phyloP scores from a whole-genome alignment of 2,113 vertebrate species.

The Sinosuthora webbiana region DNA sequence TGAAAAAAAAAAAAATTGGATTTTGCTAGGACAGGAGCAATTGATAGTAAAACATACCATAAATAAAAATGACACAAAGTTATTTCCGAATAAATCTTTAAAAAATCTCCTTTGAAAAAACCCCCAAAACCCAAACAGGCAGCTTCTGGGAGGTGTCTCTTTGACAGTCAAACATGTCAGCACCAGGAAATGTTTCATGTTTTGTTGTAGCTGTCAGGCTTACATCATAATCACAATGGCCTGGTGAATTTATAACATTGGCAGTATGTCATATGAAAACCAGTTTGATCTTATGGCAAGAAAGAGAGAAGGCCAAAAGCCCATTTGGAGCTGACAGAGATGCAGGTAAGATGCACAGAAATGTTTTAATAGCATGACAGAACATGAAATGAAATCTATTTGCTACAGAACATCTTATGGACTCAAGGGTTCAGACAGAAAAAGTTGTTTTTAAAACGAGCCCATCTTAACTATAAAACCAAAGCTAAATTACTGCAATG shows the following conservation, averaged over 20 bases:
- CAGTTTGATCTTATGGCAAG: not conserved
- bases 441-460: not conserved
- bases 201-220: not conserved
- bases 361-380: not conserved
- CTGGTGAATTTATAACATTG: not conserved
- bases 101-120: not conserved
- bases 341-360: not conserved
- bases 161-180: not conserved
- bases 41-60: not conserved
- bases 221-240: not conserved
- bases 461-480: not conserved
- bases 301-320: not conserved
- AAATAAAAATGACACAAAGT: not conserved
- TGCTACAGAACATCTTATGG: not conserved
- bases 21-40: not conserved
- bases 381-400: not conserved
- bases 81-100: not conserved
- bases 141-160: not conserved
- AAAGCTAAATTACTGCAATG: not conserved
- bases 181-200: not conserved
- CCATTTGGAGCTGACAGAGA: not conserved
- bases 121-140: fast-evolving
- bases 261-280: not conserved
- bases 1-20: not conserved
- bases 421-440: not conserved